Conservation (phyloP, 1,140 invertebrate species). For the Eueides isabella region DNA sequence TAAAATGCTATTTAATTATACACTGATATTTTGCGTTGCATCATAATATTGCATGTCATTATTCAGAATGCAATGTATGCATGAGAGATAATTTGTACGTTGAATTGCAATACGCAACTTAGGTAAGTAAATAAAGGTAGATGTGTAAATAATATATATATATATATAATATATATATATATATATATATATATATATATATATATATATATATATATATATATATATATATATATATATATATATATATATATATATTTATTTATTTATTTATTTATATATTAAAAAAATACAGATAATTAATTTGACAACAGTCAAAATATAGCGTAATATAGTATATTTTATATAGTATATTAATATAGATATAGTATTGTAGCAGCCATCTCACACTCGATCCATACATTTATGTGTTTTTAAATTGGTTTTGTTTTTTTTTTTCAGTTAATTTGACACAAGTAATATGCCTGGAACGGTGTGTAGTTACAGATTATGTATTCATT, state of each 20-base stretch:
- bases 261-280: too few relatives aligned
- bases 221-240: too few relatives aligned
- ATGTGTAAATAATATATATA: not conserved
- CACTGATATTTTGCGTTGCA: too few relatives aligned
- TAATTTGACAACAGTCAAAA: not conserved
- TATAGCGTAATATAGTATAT: not conserved
- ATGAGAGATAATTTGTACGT: too few relatives aligned
- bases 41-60: too few relatives aligned
- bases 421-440: constrained; percentile 72
- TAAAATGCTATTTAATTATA: too few relatives aligned
- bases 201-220: too few relatives aligned
- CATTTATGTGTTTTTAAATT: constrained; percentile 55
- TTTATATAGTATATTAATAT: not conserved
- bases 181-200: too few relatives aligned
- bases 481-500: constrained; percentile 53
- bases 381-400: constrained; percentile 1
- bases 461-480: constrained; percentile 75
- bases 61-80: too few relatives aligned
- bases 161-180: too few relatives aligned
- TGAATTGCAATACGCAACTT: not conserved
- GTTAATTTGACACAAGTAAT: constrained; percentile 77
- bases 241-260: too few relatives aligned
- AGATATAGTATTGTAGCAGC: not conserved
- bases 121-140: not conserved
- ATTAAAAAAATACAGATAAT: too few relatives aligned